A percentile compares a stretch with the other conserved stretches of the same genome.
phyloP scores from a whole-genome alignment of 2,888 invertebrate species.

The Philhelius pedissequus region DNA sequence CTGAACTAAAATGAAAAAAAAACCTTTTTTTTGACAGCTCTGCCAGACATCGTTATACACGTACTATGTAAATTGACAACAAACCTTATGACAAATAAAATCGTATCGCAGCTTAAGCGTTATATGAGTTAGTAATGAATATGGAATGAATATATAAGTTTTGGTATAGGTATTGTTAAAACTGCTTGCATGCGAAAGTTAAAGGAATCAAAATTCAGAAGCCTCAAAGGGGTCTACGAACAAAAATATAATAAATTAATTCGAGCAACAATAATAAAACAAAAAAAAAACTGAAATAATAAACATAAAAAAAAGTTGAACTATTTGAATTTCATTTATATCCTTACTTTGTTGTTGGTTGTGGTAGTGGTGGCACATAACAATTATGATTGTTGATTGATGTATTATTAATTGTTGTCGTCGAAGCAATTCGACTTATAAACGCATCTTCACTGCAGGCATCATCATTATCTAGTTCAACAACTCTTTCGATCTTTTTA shows the following conservation, averaged over 20 bases:
- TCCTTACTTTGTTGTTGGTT: constrained; percentile 67
- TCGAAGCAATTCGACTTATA: constrained; percentile 76
- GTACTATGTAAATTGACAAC: not conserved
- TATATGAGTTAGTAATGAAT: constrained; percentile 65
- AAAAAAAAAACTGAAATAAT: not conserved
- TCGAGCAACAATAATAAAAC: not conserved
- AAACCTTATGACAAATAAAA: not conserved
- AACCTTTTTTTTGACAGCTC: not conserved
- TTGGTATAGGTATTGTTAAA: not conserved
- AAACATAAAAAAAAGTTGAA: not conserved
- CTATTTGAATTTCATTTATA: constrained; percentile 13
- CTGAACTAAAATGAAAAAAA: too few relatives aligned
- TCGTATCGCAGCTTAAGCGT: constrained; percentile 12
- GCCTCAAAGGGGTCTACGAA: constrained; percentile 39
- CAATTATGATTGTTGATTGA: constrained; percentile 35
- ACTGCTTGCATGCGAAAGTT: not conserved
- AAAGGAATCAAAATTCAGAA: constrained; percentile 38
- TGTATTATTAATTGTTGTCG: constrained; percentile 46
- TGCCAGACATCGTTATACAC: too few relatives aligned
- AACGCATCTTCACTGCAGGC: constrained; percentile 79
- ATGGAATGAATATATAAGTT: constrained; percentile 35
- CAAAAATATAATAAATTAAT: too few relatives aligned
- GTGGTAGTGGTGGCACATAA: constrained; percentile 30
- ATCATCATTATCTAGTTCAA: constrained; percentile 78
- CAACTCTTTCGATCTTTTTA: constrained; percentile 74